A percentile compares a stretch with the other conserved stretches of the same genome.
Evolutionary conservation across 2,113 vertebrate species (phyloP).

Genomic region (Gallinago jamesoni): DNA sequence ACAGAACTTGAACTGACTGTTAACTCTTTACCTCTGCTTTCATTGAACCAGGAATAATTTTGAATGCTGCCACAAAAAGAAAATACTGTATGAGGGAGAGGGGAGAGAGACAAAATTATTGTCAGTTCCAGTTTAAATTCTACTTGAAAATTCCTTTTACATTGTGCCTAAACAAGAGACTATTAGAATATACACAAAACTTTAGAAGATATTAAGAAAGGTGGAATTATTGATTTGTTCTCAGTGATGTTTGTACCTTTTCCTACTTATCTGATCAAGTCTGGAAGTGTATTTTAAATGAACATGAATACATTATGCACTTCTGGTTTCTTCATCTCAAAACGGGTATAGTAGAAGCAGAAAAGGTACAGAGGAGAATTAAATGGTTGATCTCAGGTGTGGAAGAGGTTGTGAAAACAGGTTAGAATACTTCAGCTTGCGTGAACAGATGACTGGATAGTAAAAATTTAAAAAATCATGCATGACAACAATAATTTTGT

Average conservation of each 20-base stretch:
- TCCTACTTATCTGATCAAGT: not conserved
- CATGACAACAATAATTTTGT: not conserved
- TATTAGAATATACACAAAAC: not conserved
- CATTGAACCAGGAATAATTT: not conserved
- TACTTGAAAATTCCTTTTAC: not conserved
- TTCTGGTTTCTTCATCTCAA: not conserved
- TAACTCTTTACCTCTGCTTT: not conserved
- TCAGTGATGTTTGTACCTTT: not conserved
- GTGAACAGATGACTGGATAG: not conserved
- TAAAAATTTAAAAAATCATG: not conserved
- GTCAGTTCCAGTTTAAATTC: not conserved
- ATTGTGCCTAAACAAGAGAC: not conserved
- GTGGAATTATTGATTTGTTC: not conserved
- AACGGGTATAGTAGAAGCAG: not conserved
- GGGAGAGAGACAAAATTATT: not conserved
- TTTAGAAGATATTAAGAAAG: not conserved
- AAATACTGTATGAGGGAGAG: not conserved
- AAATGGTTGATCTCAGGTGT: not conserved
- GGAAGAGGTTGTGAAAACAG: not conserved
- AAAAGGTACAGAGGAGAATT: not conserved
- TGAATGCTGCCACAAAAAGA: not conserved
- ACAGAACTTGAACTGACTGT: not conserved
- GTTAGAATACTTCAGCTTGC: not conserved
- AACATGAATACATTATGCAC: not conserved
- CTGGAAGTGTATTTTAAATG: not conserved